Percentiles rank a stretch among this genome's conserved stretches.
These are phyloP conservation scores for Sarcophaga subvicina DNA, from an alignment of 2,888 invertebrate species.

Conservation along the genomic window DNA sequence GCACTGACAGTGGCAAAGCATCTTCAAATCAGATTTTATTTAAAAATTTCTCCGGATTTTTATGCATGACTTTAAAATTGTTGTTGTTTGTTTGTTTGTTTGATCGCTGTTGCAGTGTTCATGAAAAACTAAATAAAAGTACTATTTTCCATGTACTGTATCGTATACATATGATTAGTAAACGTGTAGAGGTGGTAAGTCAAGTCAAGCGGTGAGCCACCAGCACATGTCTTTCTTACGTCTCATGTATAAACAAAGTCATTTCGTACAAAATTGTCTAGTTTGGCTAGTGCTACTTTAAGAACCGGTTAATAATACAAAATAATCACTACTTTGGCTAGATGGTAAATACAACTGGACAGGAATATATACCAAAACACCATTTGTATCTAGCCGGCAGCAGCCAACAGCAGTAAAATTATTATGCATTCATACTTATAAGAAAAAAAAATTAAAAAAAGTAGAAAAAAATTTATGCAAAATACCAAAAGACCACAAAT, in stretches of 20 bases:
- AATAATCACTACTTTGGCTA: conserved; percentile 22
- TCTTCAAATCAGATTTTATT: conserved; percentile 26
- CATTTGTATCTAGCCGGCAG: conserved; percentile 51
- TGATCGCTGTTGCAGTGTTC: not conserved
- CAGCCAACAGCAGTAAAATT: not conserved
- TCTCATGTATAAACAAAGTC: conserved; percentile 12
- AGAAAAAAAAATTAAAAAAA: not conserved
- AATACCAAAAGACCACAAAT: conserved; percentile 42
- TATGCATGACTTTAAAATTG: conserved; percentile 35
- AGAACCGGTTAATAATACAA: conserved; percentile 52
- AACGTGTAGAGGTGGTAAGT: conserved; percentile 7
- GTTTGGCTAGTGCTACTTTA: conserved; percentile 57
- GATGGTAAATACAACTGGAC: conserved; percentile 4
- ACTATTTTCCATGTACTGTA: conserved; percentile 20
- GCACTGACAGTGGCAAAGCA: conserved; percentile 10
- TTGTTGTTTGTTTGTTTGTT: conserved; percentile 10
- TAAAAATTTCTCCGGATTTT: conserved; percentile 61
- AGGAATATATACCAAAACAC: not conserved
- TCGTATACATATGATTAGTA: not conserved
- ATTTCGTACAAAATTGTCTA: conserved; percentile 41
- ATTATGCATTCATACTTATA: conserved; percentile 58
- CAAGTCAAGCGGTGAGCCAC: conserved; percentile 12
- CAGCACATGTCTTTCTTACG: conserved; percentile 36
- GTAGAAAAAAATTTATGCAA: conserved; percentile 20
- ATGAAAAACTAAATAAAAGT: conserved; percentile 5